Evolutionary conservation across 2,888 invertebrate species (phyloP), one percentile per base, ranked within the genome.

Genomic region (Dorcus parallelipipedus): DNA sequence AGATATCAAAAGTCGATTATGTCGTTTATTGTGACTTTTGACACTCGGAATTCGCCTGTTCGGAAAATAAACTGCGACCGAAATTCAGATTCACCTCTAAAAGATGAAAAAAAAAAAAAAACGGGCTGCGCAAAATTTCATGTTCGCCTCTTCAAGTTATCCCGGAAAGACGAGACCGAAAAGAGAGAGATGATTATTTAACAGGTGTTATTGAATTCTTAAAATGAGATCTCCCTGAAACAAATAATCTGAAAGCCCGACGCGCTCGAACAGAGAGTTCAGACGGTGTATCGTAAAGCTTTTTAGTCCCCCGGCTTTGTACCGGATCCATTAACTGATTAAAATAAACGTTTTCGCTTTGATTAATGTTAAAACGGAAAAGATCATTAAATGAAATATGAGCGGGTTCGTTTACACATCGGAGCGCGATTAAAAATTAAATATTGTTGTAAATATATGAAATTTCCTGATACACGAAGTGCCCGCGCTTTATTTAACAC

Each of bases 251-350:
- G 52, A 54, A 62, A 62, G 53, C 53, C 45, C 53, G 54, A 52
- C 45, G 38, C 62, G 56, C 41, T 52, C 56, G 57, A 55, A 55
- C 39, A 38, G 42, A 43, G 50, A 54, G 56, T 53, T 62, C 59
- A 51, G 59, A 52, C 33, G 54, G 48, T 60, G 60, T 60, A 14
- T 43, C 45, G 56, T 38, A 42, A 52, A 62, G 64, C 60, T 59
- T 61, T 60, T 17, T 38, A 54, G 14, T 43, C 52, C 38, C 45
- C 47, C 20, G 20, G 47, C 52, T 48, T 52, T 49, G 42, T 58
- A 51, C 54, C 59, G 54, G 58, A 56, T 72, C 73, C 73, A 73
- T 73, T 73, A 73, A 71, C 69, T 69, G 71, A 73, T 73, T 73
- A 70, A 69, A 69, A 68, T 67, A 65, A 69, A 69, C 64, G 67